Percentiles rank a stretch among this genome's conserved stretches.
Evolutionary conservation across 2,113 vertebrate species (phyloP).

Genomic region (Alces alces): DNA sequence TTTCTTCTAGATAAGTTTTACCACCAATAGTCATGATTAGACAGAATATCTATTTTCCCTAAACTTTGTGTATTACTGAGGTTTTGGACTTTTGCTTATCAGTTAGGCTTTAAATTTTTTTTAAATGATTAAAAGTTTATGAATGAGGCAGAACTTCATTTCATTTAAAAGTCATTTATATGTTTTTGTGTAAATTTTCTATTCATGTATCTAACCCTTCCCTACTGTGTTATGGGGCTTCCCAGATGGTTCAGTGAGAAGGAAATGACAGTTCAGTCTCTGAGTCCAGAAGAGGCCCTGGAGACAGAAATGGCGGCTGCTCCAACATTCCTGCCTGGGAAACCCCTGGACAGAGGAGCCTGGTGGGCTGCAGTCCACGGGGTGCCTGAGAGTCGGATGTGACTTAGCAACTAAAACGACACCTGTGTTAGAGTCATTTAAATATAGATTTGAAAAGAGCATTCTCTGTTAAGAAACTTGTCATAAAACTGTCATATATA

Average conservation of each 20-base stretch:
- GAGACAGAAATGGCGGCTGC: neutral
- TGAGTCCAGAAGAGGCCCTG: neutral
- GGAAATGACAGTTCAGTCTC: neutral
- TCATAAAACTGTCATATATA: neutral
- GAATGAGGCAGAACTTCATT: neutral
- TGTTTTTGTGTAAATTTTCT: neutral
- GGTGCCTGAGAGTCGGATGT: fast-evolving
- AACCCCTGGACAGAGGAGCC: neutral
- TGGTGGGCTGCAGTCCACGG: neutral
- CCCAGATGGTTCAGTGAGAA: neutral
- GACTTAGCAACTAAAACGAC: neutral
- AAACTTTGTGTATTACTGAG: neutral
- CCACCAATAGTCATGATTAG: neutral
- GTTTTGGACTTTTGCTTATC: neutral
- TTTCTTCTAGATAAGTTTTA: neutral
- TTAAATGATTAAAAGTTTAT: neutral
- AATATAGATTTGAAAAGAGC: neutral
- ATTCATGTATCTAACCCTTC: neutral
- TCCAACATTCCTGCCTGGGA: neutral
- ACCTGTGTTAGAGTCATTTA: neutral
- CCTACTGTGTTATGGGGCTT: neutral
- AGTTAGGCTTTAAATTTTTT: neutral
- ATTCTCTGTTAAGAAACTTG: neutral
- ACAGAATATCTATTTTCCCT: neutral
- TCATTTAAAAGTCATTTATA: neutral